phyloP scores from a whole-genome alignment of 1,140 invertebrate species.

The Notospermus geniculatus region DNA sequence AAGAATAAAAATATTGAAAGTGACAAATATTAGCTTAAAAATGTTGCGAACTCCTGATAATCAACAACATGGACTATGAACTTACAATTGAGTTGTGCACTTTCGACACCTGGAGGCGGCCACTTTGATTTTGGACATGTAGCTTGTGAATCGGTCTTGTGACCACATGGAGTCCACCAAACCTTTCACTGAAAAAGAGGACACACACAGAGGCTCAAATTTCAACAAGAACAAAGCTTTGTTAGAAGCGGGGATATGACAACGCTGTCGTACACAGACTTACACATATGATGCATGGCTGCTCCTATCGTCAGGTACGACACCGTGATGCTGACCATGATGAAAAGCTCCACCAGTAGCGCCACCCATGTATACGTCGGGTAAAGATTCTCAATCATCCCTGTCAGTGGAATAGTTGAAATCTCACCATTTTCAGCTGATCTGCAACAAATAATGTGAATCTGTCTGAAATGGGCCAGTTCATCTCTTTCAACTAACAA shows the following conservation, averaged over 20 bases:
- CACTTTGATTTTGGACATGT: slow-evolving; percentile 4
- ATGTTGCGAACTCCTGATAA: too few relatives aligned
- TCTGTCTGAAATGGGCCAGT: too few relatives aligned
- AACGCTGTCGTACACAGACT: slow-evolving; percentile 29
- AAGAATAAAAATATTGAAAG: slow-evolving; percentile 2
- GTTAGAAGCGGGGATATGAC: too few relatives aligned
- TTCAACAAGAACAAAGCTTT: too few relatives aligned
- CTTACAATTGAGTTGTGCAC: slow-evolving; percentile 15
- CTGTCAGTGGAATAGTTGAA: slow-evolving; percentile 47
- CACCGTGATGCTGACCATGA: slow-evolving; percentile 49
- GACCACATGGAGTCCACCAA: slow-evolving; percentile 17
- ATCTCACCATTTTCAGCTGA: slow-evolving; percentile 43
- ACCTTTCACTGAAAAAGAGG: slow-evolving; percentile 15
- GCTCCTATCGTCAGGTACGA: slow-evolving; percentile 49
- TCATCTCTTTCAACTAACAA: too few relatives aligned
- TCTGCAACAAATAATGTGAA: slow-evolving; percentile 38
- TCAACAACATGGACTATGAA: too few relatives aligned
- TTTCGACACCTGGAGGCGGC: slow-evolving; percentile 3
- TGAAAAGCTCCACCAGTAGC: slow-evolving; percentile 46
- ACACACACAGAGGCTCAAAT: background rate
- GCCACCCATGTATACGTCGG: slow-evolving; percentile 46
- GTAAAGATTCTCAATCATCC: slow-evolving; percentile 42
- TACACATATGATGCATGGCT: slow-evolving; percentile 49
- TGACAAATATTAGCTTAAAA: too few relatives aligned
- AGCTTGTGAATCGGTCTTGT: slow-evolving; percentile 7